phyloP scores from a whole-genome alignment of 2,113 vertebrate species.

The Butastur rufipennis region DNA sequence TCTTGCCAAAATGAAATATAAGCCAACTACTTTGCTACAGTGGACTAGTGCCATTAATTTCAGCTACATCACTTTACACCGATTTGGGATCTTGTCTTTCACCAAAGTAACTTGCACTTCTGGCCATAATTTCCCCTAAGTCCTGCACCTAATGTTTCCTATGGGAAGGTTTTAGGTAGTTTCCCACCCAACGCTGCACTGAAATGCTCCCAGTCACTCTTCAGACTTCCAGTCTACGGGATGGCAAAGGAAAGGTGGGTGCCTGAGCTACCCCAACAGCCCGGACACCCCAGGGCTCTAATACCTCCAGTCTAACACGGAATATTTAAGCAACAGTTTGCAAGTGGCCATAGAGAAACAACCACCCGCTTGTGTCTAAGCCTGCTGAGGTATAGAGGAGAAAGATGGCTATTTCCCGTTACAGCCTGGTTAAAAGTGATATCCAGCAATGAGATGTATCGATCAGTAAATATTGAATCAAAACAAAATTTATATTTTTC shows the following conservation, averaged over 20 bases:
- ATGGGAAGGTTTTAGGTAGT: not conserved
- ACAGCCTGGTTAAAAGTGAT: not conserved
- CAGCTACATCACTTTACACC: not conserved
- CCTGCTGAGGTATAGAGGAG: not conserved
- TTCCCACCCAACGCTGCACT: not conserved
- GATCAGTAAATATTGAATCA: not conserved
- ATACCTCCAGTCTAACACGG: not conserved
- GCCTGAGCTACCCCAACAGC: not conserved
- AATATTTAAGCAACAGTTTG: not conserved
- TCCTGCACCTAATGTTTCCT: not conserved
- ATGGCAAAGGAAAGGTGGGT: not conserved
- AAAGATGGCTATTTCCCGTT: not conserved
- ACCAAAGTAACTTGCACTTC: not conserved
- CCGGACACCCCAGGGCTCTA: not conserved
- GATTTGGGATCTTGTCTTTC: not conserved
- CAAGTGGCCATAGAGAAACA: not conserved
- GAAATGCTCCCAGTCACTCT: not conserved
- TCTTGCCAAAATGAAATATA: not conserved
- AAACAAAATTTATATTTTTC: not conserved
- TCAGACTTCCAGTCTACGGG: not conserved
- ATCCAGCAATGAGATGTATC: not conserved
- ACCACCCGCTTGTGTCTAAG: not conserved
- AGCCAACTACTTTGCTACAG: not conserved
- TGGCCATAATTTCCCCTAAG: not conserved
- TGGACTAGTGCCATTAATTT: not conserved